Percentiles rank a stretch among this genome's conserved stretches.
Evolutionary conservation across 2,888 invertebrate genomes (phyloP).

Genomic region (Boloria euphrosyne): DNA sequence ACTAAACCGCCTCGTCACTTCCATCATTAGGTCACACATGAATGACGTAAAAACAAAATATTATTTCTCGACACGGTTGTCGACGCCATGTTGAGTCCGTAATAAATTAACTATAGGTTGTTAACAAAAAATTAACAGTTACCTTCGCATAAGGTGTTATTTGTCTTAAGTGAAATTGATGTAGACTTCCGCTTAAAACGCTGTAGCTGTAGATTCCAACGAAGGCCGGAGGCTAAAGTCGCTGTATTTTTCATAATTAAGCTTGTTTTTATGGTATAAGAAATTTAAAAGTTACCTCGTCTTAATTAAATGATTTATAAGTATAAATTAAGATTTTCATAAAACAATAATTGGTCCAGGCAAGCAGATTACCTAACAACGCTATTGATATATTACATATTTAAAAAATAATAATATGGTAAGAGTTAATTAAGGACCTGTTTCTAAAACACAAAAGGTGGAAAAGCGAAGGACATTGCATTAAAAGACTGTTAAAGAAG

Average conservation of each 20-base stretch:
- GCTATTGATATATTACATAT: not conserved
- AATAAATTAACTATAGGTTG: conserved; percentile 57
- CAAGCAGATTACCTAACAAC: no score
- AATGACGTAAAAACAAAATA: conserved; percentile 72
- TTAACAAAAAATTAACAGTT: conserved; percentile 32
- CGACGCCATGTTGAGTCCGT: conserved; percentile 60
- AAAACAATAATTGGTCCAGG: no score
- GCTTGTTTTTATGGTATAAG: not conserved
- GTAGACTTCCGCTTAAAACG: conserved; percentile 16
- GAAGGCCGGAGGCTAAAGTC: not conserved
- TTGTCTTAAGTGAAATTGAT: conserved; percentile 32
- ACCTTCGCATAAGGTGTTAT: conserved; percentile 30
- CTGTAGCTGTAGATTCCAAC: conserved; percentile 4
- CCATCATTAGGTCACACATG: conserved; percentile 56
- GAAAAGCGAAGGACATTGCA: conserved; percentile 52
- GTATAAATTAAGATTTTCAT: no score
- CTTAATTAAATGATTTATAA: no score
- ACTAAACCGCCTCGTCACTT: conserved; percentile 60
- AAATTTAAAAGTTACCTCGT: no score
- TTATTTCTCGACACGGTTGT: conserved; percentile 66
- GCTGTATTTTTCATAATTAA: not conserved
- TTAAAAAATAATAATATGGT: conserved; percentile 29
- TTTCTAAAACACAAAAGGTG: conserved; percentile 60
- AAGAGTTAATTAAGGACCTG: conserved; percentile 37
- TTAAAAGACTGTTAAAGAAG: conserved; percentile 60